phyloP scores from a whole-genome alignment of 2,888 invertebrate genomes.

The Acronicta aceris region DNA sequence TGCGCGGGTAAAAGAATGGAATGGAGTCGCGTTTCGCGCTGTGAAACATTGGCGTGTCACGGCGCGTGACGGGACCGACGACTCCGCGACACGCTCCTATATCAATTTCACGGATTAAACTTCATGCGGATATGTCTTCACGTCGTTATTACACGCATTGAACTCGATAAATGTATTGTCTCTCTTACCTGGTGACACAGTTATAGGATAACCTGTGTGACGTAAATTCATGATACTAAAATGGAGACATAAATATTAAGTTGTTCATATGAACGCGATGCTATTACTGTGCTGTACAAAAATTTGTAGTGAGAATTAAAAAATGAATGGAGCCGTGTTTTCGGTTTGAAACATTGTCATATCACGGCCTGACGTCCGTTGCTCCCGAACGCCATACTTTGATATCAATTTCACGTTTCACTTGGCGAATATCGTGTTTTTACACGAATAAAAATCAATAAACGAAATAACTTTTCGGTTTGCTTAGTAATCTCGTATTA shows the following conservation, averaged over 20 bases:
- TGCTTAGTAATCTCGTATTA: too few relatives aligned
- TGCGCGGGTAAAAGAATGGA: conserved; percentile 73
- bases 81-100: conserved; percentile 63
- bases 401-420: conserved; percentile 55
- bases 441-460: neutral
- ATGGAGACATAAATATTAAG: conserved; percentile 1
- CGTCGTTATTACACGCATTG: conserved; percentile 46
- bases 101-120: conserved; percentile 75
- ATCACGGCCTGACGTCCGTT: conserved; percentile 33
- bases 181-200: neutral
- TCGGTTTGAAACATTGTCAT: conserved; percentile 41
- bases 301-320: conserved; percentile 22
- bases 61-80: conserved; percentile 65
- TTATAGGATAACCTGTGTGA: neutral
- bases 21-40: conserved; percentile 61
- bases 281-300: conserved; percentile 1
- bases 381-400: conserved; percentile 30
- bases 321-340: conserved; percentile 24
- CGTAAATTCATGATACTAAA: too few relatives aligned
- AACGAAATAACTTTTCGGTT: neutral
- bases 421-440: conserved; percentile 37
- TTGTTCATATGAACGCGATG: conserved; percentile 4
- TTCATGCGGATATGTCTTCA: conserved; percentile 43
- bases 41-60: conserved; percentile 80
- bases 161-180: conserved; percentile 27